Evolutionary conservation across 2,797 vertebrate species (phyloP), one percentile per base, ranked within the genome.

Genomic region (Hydrolagus colliei): DNA sequence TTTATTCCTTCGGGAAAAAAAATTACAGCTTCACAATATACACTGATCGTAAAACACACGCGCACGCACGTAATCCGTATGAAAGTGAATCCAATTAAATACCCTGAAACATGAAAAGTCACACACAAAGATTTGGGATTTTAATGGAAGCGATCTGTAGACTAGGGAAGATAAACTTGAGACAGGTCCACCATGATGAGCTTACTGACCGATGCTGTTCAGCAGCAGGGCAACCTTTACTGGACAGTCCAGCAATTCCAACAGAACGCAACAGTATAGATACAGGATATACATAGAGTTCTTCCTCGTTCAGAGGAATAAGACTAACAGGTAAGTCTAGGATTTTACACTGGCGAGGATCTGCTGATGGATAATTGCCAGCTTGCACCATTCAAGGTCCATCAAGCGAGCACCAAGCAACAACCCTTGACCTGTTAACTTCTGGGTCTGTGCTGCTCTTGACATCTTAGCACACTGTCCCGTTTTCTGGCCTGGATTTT

Each of bases 401-500:
- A 20, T 84, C 79, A 84, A 84, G 79, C 79, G 63, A 84, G 79
- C 79, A 84, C 79, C 32, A 14, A 20, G 9, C 52, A 84, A 67
- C 79, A 84, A 71, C 65, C 65, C 32, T 71, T 71, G 32, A 67
- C 65, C 32, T 84, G 79, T 16, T 68, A 16, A 14, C 65, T 67
- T 84, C 65, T n/a, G 32, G n/a, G 2, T 52, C 71, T 9, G 65
- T 52, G 79, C 18, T 35, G 4, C 18, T n/a, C 32, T 27, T 1
- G 16, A 84, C 27, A 63, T 86, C 90, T 93, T 97, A 99, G 95
- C 98, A 99, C 91, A 99, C 96, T 35, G 97, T 99, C 92, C 97
- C 97, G 8, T 99, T 99, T 92, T 99, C 97, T 90, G 97, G 97
- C 92, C 97, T 95, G 89, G 97, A 95, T 95, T 99, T 99, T 90